These are phyloP conservation scores for Branchipolynoe longqiensis DNA, from an alignment of 2,888 invertebrate species.

Conservation along the genomic window DNA sequence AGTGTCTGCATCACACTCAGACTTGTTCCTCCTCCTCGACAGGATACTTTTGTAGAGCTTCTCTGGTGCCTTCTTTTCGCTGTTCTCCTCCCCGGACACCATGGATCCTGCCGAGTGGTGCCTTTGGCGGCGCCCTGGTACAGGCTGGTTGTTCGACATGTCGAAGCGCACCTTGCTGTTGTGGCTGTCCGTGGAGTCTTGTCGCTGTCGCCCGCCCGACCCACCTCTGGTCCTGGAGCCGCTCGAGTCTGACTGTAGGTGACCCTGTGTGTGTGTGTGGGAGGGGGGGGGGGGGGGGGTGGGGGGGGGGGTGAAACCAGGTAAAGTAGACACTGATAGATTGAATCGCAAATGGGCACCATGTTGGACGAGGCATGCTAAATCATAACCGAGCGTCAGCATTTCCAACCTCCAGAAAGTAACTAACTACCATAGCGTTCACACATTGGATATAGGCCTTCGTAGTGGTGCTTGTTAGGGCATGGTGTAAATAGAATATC, in stretches of 20 bases:
- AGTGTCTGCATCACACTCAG: too few species aligned
- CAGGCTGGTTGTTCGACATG: neutral
- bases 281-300: too few species aligned
- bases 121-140: neutral
- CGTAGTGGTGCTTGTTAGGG: too few species aligned
- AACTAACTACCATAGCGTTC: too few species aligned
- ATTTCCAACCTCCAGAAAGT: too few species aligned
- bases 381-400: too few species aligned
- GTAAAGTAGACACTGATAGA: too few species aligned
- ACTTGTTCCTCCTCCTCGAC: constrained; percentile 2
- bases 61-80: neutral
- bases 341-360: too few species aligned
- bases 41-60: constrained; percentile 29
- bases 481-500: too few species aligned
- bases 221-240: constrained; percentile 1
- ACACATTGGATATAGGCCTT: too few species aligned
- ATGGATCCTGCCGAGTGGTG: constrained; percentile 36
- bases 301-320: neutral
- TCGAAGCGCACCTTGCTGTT: neutral
- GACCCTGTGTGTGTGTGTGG: too few species aligned
- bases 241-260: neutral
- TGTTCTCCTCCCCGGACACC: constrained; percentile 1
- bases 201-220: neutral
- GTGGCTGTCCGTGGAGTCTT: neutral
- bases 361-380: too few species aligned